phyloP scores from a whole-genome alignment of 2,888 invertebrate species.

The Argyresthia albistria region DNA sequence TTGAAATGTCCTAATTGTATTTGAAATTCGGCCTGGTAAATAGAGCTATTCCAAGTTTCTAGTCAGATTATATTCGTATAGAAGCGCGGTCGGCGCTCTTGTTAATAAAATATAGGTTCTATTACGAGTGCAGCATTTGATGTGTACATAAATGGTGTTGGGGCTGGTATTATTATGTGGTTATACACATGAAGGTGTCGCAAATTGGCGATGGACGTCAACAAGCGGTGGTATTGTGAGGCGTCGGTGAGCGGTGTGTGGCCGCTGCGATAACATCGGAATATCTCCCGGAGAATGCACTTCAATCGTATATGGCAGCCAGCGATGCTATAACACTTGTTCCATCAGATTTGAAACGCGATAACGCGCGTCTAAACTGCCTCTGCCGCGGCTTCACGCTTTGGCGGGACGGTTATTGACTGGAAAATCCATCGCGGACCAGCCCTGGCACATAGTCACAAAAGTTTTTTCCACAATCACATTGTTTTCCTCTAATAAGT shows the following conservation, averaged over 20 bases:
- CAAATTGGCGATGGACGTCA: slow-evolving; percentile 43
- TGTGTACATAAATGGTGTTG: neutral
- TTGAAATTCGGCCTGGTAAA: neutral
- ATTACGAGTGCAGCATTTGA: neutral
- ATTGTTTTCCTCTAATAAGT: slow-evolving; percentile 11
- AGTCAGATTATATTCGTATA: no score
- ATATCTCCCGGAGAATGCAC: slow-evolving; percentile 39
- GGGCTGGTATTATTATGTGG: neutral
- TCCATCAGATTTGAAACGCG: slow-evolving; percentile 45
- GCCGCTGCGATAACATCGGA: slow-evolving; percentile 48
- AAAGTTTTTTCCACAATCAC: slow-evolving; percentile 6
- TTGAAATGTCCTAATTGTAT: slow-evolving; percentile 1
- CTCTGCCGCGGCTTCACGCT: slow-evolving; percentile 28
- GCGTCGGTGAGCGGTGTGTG: slow-evolving; percentile 35
- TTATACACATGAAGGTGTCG: slow-evolving; percentile 24
- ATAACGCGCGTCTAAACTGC: slow-evolving; percentile 23
- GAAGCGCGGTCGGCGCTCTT: no score
- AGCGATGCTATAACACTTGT: slow-evolving; percentile 62
- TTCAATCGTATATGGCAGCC: slow-evolving; percentile 51
- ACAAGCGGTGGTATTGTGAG: slow-evolving; percentile 15
- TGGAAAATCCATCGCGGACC: slow-evolving; percentile 21
- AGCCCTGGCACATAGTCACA: slow-evolving; percentile 5
- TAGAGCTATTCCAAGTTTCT: neutral
- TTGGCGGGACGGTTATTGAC: slow-evolving; percentile 40
- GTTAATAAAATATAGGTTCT: no score